phyloP scores from a whole-genome alignment of 1,140 invertebrate species.

The Lucilia sericata region DNA sequence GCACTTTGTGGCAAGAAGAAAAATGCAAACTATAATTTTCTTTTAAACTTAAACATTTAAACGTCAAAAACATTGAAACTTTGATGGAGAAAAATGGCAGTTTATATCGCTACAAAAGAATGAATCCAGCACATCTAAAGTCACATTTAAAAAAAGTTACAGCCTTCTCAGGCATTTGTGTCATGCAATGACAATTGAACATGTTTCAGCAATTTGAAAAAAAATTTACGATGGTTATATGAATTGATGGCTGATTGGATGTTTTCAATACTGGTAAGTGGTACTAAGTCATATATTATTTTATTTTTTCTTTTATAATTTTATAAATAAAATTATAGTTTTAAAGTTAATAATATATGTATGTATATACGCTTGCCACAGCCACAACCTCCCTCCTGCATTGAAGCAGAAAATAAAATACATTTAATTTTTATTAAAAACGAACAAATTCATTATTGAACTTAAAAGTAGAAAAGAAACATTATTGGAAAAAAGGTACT shows the following conservation, averaged over 20 bases:
- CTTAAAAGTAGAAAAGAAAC: too few relatives aligned
- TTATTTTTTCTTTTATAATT: not conserved
- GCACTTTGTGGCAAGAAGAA: too few relatives aligned
- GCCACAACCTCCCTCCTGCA: not conserved
- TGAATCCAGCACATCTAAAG: not conserved
- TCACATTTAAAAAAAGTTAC: not conserved
- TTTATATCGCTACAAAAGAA: not conserved
- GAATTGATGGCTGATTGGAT: not conserved
- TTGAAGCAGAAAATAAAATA: not conserved
- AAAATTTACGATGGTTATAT: too few relatives aligned
- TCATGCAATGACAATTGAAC: slow-evolving; percentile 3
- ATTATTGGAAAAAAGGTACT: too few relatives aligned
- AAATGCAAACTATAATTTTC: not conserved
- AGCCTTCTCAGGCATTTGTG: not conserved
- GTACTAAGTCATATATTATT: too few relatives aligned
- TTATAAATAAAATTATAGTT: slow-evolving; percentile 13
- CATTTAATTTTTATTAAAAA: too few relatives aligned
- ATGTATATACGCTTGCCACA: not conserved
- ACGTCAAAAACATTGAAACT: not conserved
- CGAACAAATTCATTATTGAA: too few relatives aligned
- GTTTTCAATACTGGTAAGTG: too few relatives aligned
- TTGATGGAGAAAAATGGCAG: not conserved
- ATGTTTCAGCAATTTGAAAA: not conserved
- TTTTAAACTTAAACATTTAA: slow-evolving; percentile 6
- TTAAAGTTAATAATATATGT: not conserved